A percentile compares a stretch with the other conserved stretches of the same genome.
Conservation (phyloP, 2,888 invertebrate species). For the Panopea generosa region DNA sequence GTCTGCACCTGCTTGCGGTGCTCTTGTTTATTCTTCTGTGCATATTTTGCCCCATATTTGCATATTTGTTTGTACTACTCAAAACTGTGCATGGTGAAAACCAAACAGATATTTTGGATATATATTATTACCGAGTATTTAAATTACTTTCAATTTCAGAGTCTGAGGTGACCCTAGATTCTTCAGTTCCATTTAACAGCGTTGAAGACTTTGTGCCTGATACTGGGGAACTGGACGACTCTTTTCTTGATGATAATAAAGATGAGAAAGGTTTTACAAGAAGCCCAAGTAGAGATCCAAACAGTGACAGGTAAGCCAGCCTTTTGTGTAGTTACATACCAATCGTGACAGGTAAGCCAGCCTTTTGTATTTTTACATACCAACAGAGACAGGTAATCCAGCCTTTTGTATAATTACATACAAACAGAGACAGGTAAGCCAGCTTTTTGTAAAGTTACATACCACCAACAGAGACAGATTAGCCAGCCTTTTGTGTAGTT, state of each 20-base stretch:
- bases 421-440: conserved; percentile 64
- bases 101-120: too few relatives aligned
- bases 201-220: conserved; percentile 92
- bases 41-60: too few relatives aligned
- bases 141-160: too few relatives aligned
- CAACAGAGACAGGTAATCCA: conserved; percentile 64
- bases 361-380: background rate
- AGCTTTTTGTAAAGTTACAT: background rate
- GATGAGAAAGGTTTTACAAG: conserved; percentile 62
- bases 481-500: too few relatives aligned
- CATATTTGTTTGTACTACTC: too few relatives aligned
- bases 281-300: conserved; percentile 26
- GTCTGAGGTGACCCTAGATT: conserved; percentile 16
- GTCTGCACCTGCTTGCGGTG: too few relatives aligned
- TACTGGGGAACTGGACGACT: conserved; percentile 86
- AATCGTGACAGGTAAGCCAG: conserved; percentile 64
- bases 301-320: conserved; percentile 63
- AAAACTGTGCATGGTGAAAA: too few relatives aligned
- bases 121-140: too few relatives aligned
- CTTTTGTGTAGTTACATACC: background rate
- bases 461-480: too few relatives aligned
- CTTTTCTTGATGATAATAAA: conserved; percentile 81
- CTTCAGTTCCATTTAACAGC: conserved; percentile 83
- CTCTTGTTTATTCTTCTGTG: too few relatives aligned
- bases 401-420: background rate